Base-by-base conservation (phyloP, 2,113 vertebrate species). In the Cheilinus undulatus region DNA sequence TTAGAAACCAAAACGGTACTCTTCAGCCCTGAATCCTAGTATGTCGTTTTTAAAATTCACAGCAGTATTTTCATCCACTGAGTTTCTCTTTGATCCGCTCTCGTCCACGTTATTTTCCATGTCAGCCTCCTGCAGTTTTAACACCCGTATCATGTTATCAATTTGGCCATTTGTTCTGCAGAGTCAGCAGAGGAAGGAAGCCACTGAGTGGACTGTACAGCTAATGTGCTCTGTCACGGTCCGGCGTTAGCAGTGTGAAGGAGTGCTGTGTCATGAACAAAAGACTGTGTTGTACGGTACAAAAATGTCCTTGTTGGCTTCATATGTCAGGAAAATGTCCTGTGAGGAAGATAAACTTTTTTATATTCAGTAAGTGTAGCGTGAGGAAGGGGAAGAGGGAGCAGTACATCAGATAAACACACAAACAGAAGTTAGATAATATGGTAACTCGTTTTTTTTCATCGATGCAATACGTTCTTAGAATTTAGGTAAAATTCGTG, bases 131-230 rank as follows among this genome's bases (percentile, higher is more conserved):
- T 4, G 50, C 54, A 26, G 27, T 43, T 11, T 42, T 45, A 36
- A 76, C 78, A 42, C 26, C 59, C 43, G 24, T 67, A 49, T 73
- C 68, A 14, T 36, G 78, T 70, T 79, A 79, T 84, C 70, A 59
- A 53, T 46, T 1, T 7, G 63, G 54, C 53, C 19, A 40, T 72
- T 82, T 27, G 71, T 75, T 78, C 32, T 79, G 78, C 75, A 7
- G 54, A 82, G 64, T 84, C 81, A 79, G 81, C 74, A 50, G 53
- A 46, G 70, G 70, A 72, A 73, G 64, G 80, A 76, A 62, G 67
- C 77, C 50, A 5, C 15, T 4, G 38, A 50, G n/a, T 20, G 23
- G 22, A 60, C 7, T 42, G 27, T 48, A 5, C 38, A 3, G 64
- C 65, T 64, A 40, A 83, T 62, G 45, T 57, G 58, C 70, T 69